Percentiles rank a stretch among this genome's conserved stretches.
Conservation (phyloP, 2,888 invertebrate genomes). For the Cotesia congregata region DNA sequence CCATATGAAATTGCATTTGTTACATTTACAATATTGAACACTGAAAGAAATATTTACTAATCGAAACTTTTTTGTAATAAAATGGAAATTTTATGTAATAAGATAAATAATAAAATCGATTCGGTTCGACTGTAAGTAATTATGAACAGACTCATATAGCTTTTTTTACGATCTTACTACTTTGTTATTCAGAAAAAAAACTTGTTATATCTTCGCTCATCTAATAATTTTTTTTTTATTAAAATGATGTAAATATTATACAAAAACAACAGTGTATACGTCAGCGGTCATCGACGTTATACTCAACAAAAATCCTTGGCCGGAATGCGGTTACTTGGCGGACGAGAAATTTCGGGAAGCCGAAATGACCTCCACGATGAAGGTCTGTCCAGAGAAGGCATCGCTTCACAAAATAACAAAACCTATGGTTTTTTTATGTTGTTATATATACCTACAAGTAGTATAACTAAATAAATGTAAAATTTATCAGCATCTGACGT, state of each 20-base stretch:
- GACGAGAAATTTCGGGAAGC: constrained; percentile 34
- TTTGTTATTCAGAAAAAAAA: not conserved
- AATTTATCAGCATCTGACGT: constrained; percentile 6
- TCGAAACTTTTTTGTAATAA: too few species aligned
- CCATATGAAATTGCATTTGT: too few species aligned
- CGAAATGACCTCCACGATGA: constrained; percentile 26
- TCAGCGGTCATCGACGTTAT: constrained; percentile 35
- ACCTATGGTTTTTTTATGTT: not conserved
- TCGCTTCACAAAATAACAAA: constrained; percentile 18
- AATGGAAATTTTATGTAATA: too few species aligned
- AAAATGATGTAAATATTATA: not conserved
- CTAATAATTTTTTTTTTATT: not conserved
- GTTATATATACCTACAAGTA: not conserved
- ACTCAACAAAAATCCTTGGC: constrained; percentile 19
- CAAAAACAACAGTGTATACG: constrained; percentile 9
- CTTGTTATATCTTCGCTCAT: not conserved
- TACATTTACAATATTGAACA: too few species aligned
- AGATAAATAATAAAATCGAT: too few species aligned
- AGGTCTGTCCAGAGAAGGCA: constrained; percentile 18
- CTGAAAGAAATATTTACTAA: too few species aligned
- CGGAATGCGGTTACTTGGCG: constrained; percentile 32
- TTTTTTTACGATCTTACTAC: not conserved
- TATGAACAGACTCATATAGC: not conserved
- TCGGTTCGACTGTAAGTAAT: not conserved
- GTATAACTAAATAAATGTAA: not conserved